Base-by-base conservation (phyloP, 2,797 vertebrate genomes). In the Chromobotia macracanthus region DNA sequence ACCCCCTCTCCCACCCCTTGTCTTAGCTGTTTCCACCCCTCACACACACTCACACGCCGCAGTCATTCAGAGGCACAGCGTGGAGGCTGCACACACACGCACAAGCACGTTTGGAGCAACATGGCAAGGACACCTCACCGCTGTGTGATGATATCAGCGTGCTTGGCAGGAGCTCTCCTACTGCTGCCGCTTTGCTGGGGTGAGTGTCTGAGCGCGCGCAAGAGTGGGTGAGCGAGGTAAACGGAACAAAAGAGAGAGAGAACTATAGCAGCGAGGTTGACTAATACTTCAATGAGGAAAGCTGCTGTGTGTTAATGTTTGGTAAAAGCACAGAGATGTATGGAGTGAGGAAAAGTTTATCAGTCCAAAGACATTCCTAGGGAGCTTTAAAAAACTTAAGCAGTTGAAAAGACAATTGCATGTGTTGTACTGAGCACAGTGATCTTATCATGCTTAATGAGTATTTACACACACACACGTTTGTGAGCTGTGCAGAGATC, bases 61-160 rank as follows among this genome's bases (percentile, higher is more conserved):
- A 79, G 68, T 82, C 80, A 84, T 75, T 86, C 86, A 84, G 75
- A 81, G 71, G 56, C 77, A 77, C 69, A 64, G 83, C 56, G 86
- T 81, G 81, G 66, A 86, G 75, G 68, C 78, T 80, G 73, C 77
- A 60, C 76, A 65, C 50, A 75, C 77, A 75, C 61, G 38, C 67
- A 80, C 67, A 61, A 72, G 74, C 72, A 79, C 72, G 68, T 56
- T 76, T 23, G 61, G 79, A 84, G 73, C 70, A 76, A 79, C 75
- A 89, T 89, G 88, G 72, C 72, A 84, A 82, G 77, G 74, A 68
- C 85, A 68, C 79, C 76, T 79, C 74, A 84, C 68, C 69, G 58
- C 77, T 79, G 67, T 80, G 73, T 86, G 77, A 79, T 53, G 21
- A 68, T 89, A 73, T 80, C 80, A 66, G 38, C 81, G 41, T 88